phyloP scores from a whole-genome alignment of 2,113 vertebrate species.

The Isurus oxyrinchus region DNA sequence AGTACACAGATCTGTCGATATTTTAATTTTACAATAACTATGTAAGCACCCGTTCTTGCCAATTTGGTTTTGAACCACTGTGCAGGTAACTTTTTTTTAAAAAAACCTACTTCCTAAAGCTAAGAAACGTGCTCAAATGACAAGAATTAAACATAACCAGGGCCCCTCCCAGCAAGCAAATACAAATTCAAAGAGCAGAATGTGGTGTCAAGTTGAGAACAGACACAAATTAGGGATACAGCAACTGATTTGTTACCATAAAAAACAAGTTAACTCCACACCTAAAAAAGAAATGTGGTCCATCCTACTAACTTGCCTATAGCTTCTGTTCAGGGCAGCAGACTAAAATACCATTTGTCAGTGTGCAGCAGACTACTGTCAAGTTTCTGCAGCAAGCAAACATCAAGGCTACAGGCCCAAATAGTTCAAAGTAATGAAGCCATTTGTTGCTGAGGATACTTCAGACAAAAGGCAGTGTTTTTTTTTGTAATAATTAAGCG shows the following conservation, averaged over 20 bases:
- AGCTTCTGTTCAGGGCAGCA: background rate
- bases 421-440: background rate
- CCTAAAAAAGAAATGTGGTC: background rate
- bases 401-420: background rate
- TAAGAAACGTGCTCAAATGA: background rate
- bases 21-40: background rate
- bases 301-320: background rate
- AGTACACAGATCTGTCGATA: background rate
- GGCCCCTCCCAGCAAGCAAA: slow-evolving; percentile 20
- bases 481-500: background rate
- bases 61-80: background rate
- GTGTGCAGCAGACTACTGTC: background rate
- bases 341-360: background rate
- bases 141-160: background rate
- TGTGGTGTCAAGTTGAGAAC: background rate
- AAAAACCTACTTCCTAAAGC: background rate
- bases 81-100: background rate
- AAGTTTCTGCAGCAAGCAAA: background rate
- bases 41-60: background rate
- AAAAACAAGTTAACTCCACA: background rate
- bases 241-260: background rate
- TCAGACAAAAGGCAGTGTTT: background rate
- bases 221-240: background rate
- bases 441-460: background rate
- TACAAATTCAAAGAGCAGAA: background rate